Evolutionary conservation across 2,797 vertebrate genomes (phyloP).

Genomic region (Nannoperca obscura): DNA sequence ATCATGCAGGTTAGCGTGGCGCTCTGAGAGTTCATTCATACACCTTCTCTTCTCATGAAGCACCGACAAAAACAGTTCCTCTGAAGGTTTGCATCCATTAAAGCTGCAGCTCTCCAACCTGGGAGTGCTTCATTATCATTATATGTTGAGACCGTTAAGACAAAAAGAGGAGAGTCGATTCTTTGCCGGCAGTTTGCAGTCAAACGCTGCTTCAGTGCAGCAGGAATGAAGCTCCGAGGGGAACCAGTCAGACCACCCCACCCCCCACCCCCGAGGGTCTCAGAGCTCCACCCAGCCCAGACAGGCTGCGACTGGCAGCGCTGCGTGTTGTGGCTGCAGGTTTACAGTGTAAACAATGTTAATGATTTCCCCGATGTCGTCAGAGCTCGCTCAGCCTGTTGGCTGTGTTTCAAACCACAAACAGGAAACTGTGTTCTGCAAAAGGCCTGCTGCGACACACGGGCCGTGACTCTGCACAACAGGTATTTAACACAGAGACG

Average conservation of each 20-base stretch:
- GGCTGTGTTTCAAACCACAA: slow-evolving; percentile 51
- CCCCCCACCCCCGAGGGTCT: slow-evolving; percentile 28
- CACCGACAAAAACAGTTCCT: background rate
- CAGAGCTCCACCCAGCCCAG: slow-evolving; percentile 26
- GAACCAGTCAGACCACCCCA: background rate
- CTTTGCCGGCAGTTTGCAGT: background rate
- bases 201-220: background rate
- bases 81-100: slow-evolving; percentile 3
- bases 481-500: background rate
- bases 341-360: slow-evolving; percentile 62
- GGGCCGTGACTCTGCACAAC: background rate
- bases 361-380: slow-evolving; percentile 68
- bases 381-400: slow-evolving; percentile 41
- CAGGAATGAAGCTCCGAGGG: slow-evolving; percentile 6
- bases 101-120: background rate
- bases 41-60: slow-evolving; percentile 9
- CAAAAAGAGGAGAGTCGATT: background rate
- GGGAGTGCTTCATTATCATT: slow-evolving; percentile 13
- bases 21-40: slow-evolving; percentile 21
- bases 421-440: slow-evolving; percentile 49
- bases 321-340: slow-evolving; percentile 44
- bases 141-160: background rate
- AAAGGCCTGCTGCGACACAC: slow-evolving; percentile 28
- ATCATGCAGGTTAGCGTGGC: slow-evolving; percentile 16
- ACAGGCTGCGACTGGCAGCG: slow-evolving; percentile 48